These are phyloP conservation scores for Crioceris asparagi DNA, from an alignment of 2,888 invertebrate species.

Conservation along the genomic window DNA sequence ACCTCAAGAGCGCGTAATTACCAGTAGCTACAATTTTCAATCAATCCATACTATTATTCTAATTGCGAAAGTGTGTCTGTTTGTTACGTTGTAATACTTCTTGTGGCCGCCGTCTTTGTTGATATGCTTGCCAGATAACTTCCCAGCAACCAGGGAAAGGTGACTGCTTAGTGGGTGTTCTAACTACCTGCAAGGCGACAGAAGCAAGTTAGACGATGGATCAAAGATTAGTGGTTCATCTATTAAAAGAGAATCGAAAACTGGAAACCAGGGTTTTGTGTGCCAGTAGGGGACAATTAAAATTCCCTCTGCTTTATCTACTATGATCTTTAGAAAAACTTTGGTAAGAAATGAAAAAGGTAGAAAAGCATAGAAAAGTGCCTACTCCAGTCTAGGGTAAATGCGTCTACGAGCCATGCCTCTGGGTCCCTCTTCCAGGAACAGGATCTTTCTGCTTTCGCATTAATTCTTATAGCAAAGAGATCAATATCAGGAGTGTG, in stretches of 20 bases:
- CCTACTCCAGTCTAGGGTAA: constrained; percentile 6
- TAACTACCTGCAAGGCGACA: constrained; percentile 16
- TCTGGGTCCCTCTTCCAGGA: constrained; percentile 6
- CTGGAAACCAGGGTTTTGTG: constrained; percentile 6
- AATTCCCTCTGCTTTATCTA: constrained; percentile 1
- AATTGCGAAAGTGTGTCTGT: too few relatives aligned
- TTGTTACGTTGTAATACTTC: too few relatives aligned
- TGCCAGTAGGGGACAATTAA: constrained; percentile 6
- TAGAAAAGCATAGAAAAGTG: constrained; percentile 2
- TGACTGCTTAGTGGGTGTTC: constrained; percentile 17
- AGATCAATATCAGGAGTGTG: constrained; percentile 3
- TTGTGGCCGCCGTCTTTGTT: too few relatives aligned
- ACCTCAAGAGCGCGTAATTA: too few relatives aligned
- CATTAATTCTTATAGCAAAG: constrained; percentile 3
- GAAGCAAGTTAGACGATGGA: constrained; percentile 13
- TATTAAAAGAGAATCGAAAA: constrained; percentile 3
- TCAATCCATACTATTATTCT: too few relatives aligned
- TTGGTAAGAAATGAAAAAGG: neutral
- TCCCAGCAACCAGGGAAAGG: constrained; percentile 24
- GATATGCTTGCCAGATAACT: constrained; percentile 20
- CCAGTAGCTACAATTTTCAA: too few relatives aligned
- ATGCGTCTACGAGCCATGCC: constrained; percentile 4
- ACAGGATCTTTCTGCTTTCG: constrained; percentile 5
- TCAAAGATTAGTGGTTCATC: neutral
- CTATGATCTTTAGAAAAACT: neutral